Percentiles rank a stretch among this genome's conserved stretches.
Evolutionary conservation across 2,888 invertebrate genomes (phyloP).

Genomic region (Athalia circularis): DNA sequence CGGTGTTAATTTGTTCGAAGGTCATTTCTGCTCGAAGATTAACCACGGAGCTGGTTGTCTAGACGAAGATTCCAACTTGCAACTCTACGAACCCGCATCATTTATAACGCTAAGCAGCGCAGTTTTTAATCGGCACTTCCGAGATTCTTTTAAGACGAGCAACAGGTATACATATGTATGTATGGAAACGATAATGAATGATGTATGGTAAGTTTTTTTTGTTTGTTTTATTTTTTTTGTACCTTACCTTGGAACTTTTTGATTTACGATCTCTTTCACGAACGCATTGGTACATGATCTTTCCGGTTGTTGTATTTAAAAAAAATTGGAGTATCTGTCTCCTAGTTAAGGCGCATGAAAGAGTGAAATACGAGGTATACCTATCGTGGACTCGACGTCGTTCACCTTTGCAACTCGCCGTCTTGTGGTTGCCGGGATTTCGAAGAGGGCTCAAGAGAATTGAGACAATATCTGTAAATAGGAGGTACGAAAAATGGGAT

Average conservation of each 20-base stretch:
- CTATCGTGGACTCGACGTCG: not conserved
- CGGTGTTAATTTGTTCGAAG: not conserved
- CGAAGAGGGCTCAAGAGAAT: conserved; percentile 18
- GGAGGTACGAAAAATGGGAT: conserved; percentile 33
- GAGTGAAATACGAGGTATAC: conserved; percentile 3
- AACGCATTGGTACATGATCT: not conserved
- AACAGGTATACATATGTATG: conserved; percentile 3
- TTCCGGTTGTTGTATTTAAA: not conserved
- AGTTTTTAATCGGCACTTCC: not conserved
- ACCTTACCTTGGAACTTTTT: not conserved
- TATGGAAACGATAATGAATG: conserved; percentile 13
- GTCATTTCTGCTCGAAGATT: not conserved
- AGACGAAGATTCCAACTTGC: conserved; percentile 21
- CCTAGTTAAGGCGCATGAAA: not conserved
- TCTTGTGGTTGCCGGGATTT: conserved; percentile 5
- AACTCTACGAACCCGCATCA: not conserved
- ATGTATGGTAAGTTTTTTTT: conserved; percentile 4
- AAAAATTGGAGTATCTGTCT: too few relatives aligned
- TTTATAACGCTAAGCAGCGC: conserved; percentile 2
- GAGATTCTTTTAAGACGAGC: conserved; percentile 8
- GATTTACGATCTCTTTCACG: conserved; percentile 18
- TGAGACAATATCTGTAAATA: conserved; percentile 41
- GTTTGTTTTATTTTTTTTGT: not conserved
- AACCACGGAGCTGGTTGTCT: not conserved
- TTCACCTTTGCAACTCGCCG: not conserved